Evolutionary conservation across 2,888 invertebrate genomes (phyloP).

Genomic region (Masnerella sp.): DNA sequence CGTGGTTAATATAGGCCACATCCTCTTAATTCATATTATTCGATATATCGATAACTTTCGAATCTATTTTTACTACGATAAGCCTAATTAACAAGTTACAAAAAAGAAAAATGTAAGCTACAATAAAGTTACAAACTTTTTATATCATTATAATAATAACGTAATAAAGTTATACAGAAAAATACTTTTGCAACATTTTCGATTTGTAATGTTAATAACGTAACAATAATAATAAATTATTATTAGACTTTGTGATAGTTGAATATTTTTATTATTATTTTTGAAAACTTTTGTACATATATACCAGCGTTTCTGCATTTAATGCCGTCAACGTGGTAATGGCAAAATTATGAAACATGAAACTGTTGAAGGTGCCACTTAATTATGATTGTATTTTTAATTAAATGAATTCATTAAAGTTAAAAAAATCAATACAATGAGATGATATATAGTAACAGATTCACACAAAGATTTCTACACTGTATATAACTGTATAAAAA

Average conservation of each 20-base stretch:
- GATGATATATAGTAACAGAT: conserved; percentile 18
- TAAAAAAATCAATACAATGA: conserved; percentile 21
- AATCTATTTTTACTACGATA: conserved; percentile 13
- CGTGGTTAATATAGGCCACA: conserved; percentile 17
- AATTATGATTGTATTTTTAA: conserved; percentile 31
- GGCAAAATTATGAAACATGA: too few species aligned
- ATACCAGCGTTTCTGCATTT: too few species aligned
- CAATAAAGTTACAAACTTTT: too few species aligned
- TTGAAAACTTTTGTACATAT: too few species aligned
- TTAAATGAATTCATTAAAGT: conserved; percentile 25
- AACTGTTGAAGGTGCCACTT: conserved; percentile 7
- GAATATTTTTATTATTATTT: too few species aligned
- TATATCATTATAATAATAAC: too few species aligned
- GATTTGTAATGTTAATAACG: too few species aligned
- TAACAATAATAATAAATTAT: too few species aligned
- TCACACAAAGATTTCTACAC: not conserved
- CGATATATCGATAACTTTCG: conserved; percentile 25
- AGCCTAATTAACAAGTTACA: not conserved
- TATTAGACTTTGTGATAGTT: too few species aligned
- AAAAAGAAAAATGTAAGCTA: not conserved
- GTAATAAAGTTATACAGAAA: not conserved
- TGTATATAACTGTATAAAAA: too few species aligned
- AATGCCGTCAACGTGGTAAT: too few species aligned
- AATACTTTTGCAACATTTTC: too few species aligned
- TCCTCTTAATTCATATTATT: conserved; percentile 23